A percentile compares a stretch with the other conserved stretches of the same genome.
phyloP scores from a whole-genome alignment of 2,888 invertebrate species.

The Agrypnus murinus region DNA sequence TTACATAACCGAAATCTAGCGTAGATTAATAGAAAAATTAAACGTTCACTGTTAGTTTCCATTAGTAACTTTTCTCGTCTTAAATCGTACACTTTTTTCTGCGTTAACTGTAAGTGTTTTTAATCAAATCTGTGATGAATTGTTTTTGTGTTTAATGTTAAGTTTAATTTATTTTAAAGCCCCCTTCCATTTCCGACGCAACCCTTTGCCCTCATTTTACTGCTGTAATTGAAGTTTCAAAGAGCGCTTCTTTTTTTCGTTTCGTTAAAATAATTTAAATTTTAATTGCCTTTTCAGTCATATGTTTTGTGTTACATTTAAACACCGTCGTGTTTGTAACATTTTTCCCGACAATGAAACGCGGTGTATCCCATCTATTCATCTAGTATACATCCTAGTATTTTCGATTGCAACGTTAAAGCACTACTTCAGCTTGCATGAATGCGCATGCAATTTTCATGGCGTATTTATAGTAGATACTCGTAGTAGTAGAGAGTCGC shows the following conservation, averaged over 20 bases:
- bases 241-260: no score
- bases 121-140: no score
- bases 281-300: no score
- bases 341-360: slow-evolving; percentile 2
- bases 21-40: slow-evolving; percentile 22
- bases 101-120: not conserved
- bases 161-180: no score
- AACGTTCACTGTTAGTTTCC: not conserved
- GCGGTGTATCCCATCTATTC: slow-evolving; percentile 24
- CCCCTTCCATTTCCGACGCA: no score
- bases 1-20: slow-evolving; percentile 35
- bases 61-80: not conserved
- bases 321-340: no score
- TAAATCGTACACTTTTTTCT: not conserved
- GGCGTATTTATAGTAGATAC: slow-evolving; percentile 30
- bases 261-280: no score
- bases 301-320: no score
- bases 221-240: no score
- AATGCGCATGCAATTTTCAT: slow-evolving; percentile 42
- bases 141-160: no score
- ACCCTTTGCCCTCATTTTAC: no score
- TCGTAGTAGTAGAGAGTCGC: slow-evolving; percentile 20
- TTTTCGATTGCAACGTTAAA: slow-evolving; percentile 33
- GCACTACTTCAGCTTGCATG: slow-evolving; percentile 20
- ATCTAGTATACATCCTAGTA: no score